Evolutionary conservation across 2,797 vertebrate genomes (phyloP).

Genomic region (Galagoides demidoff): DNA sequence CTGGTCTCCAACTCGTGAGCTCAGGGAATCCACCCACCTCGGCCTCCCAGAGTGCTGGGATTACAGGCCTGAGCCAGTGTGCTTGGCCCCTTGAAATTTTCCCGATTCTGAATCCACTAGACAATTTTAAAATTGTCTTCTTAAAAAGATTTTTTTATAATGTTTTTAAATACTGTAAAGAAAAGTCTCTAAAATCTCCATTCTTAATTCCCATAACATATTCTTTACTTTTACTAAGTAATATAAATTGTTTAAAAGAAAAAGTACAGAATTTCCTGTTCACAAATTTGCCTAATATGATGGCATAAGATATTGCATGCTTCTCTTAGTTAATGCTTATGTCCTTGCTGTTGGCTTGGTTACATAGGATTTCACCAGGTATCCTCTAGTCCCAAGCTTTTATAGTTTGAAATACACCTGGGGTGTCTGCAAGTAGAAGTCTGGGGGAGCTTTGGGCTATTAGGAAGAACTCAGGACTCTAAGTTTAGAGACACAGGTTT

Average conservation of each 20-base stretch:
- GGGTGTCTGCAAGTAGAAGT: background rate
- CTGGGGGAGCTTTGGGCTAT: background rate
- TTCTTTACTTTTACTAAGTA: conserved; percentile 24
- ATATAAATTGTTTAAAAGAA: conserved; percentile 26
- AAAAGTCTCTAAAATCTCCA: background rate
- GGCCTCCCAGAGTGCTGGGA: too few relatives aligned
- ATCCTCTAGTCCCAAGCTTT: background rate
- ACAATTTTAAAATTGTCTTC: background rate
- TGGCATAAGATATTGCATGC: background rate
- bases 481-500: background rate
- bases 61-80: too few relatives aligned
- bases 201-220: background rate
- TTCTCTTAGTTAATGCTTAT: background rate
- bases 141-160: background rate
- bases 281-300: background rate
- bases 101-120: background rate
- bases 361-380: background rate
- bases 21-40: too few relatives aligned
- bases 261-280: background rate
- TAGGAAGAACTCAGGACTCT: background rate
- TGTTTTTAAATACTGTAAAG: background rate
- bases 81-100: background rate
- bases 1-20: too few relatives aligned
- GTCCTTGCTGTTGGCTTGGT: background rate
- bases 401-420: background rate